Base-by-base conservation (phyloP, 2,113 vertebrate species). In the Ceuthmochares aereus region DNA sequence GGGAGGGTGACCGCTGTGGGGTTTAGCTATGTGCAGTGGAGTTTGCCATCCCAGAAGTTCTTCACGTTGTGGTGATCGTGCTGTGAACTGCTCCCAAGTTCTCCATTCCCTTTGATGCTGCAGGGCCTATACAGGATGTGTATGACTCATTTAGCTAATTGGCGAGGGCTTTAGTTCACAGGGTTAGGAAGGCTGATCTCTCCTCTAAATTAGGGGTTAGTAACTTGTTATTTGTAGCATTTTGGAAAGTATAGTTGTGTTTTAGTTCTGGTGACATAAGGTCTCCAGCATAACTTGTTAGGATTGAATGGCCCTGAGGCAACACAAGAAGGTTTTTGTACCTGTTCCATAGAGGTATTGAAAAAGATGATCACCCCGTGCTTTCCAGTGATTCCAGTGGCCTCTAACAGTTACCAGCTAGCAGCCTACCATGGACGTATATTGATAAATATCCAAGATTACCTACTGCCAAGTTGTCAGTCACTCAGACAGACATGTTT, bases 1-100 rank as follows among this genome's bases (percentile, higher is more conserved):
- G 70, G 14, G 4, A 15, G 16, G 47, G 43, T 49, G 77, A 47
- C 51, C 64, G 4, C n/a, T 0, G 1, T 34, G 42, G 42, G 56
- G 3, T 55, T 85, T 19, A 30, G 18, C 19, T 16, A 2, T 42
- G 26, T 32, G 18, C 4, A 3, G 10, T 32, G 27, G 14, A 40
- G 52, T 36, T 82, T n/a, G 86, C 66, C 5, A 0, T 45, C 34
- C 75, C 49, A 58, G 49, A 64, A 7, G 49, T 27, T 73, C 58
- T 73, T 55, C 37, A 34, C 4, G 0, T 25, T 20, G 25, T 26
- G 26, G 11, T 55, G 36, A 2, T 29, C 0, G 0, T 76, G 34
- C 49, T 58, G 10, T 22, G 47, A 80, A 6, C 58, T 32, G 52
- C 40, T 72, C 52, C 81, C 40, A 22, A 73, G 15, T 79, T 67